These are phyloP conservation scores for Hyles euphorbiae DNA, from an alignment of 1,140 invertebrate genomes.

Conservation along the genomic window DNA sequence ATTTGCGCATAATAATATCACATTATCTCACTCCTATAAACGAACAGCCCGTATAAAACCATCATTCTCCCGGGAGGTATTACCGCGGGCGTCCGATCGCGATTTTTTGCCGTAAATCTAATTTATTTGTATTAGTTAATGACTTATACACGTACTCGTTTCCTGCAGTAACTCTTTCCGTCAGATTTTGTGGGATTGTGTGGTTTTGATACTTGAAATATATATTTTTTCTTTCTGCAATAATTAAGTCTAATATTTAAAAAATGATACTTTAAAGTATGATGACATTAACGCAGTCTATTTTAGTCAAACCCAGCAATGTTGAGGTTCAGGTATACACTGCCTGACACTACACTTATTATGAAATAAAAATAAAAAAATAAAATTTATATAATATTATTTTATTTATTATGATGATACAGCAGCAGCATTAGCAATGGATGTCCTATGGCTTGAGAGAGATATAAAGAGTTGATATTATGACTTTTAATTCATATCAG, in stretches of 20 bases:
- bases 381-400: no score
- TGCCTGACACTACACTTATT: no score
- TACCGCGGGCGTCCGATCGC: conserved; percentile 44
- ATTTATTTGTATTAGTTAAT: conserved; percentile 76
- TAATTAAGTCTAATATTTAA: neutral
- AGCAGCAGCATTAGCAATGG: no score
- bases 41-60: conserved; percentile 41
- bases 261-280: neutral
- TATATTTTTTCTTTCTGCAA: conserved; percentile 3
- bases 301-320: no score
- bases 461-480: no score
- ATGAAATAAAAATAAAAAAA: no score
- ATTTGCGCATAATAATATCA: no score
- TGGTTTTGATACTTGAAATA: conserved; percentile 39
- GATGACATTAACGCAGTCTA: no score
- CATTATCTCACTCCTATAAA: neutral
- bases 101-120: conserved; percentile 72
- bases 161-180: conserved; percentile 58
- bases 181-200: conserved; percentile 15
- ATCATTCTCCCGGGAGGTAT: conserved; percentile 55
- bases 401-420: no score
- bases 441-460: no score
- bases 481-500: no score
- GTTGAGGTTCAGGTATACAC: no score
- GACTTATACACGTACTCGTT: conserved; percentile 59